Conservation (phyloP, 53 echinoderm and acorn worm species). For the Hippasteria phrygiana region DNA sequence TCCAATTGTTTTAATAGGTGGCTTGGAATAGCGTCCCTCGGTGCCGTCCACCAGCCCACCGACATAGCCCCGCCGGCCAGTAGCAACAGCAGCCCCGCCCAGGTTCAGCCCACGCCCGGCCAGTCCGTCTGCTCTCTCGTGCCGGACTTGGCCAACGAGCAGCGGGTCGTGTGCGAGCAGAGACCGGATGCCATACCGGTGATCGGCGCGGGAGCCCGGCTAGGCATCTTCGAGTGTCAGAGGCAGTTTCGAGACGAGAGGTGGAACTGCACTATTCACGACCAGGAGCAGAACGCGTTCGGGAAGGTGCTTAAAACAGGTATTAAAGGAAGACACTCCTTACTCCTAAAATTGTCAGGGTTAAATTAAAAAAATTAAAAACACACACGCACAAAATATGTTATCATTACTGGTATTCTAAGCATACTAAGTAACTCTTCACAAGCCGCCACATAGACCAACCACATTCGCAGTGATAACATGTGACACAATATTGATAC, state of each 20-base stretch:
- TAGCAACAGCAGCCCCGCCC: neutral
- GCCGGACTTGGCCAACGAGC: conserved; percentile 69
- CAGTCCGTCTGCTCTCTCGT: conserved; percentile 55
- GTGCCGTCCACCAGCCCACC: conserved; percentile 62
- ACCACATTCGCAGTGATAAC: too few species aligned
- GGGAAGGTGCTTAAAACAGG: conserved; percentile 82
- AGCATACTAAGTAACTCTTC: too few species aligned
- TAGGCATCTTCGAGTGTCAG: conserved; percentile 91
- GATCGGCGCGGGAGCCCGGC: conserved; percentile 87
- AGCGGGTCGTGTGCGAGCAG: conserved; percentile 75
- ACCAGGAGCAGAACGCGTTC: conserved; percentile 76
- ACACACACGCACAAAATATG: too few species aligned
- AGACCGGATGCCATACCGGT: conserved; percentile 76
- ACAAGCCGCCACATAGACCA: too few species aligned
- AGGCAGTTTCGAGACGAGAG: conserved; percentile 87
- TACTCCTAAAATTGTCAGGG: too few species aligned
- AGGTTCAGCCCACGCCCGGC: neutral
- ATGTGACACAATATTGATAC: too few species aligned
- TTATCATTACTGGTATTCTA: too few species aligned
- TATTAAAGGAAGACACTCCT: conserved; percentile 3
- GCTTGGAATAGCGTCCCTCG: conserved; percentile 85
- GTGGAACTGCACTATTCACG: conserved; percentile 92
- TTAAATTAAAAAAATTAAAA: too few species aligned
- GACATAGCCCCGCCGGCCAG: conserved; percentile 12
- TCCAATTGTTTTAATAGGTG: conserved; percentile 61